Evolutionary conservation across 2,797 vertebrate genomes (phyloP).

Genomic region (Merluccius polli): DNA sequence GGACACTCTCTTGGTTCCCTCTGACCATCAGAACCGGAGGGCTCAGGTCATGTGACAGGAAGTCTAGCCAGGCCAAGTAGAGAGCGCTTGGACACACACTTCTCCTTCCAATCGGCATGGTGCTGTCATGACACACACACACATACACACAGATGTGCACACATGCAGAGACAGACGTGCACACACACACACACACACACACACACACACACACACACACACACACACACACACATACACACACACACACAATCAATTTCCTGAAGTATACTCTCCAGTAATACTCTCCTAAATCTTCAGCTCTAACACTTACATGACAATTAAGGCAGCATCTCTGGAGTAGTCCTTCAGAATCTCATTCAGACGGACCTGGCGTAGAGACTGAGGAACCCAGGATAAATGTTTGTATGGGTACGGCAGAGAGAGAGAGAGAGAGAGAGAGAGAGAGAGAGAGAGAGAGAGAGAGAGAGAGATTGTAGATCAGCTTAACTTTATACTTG

Average conservation of each 20-base stretch:
- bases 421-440: no score
- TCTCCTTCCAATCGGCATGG: constrained; percentile 85
- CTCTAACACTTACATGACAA: constrained; percentile 82
- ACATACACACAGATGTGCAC: no score
- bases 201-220: no score
- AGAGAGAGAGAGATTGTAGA: neutral
- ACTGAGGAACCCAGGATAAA: constrained; percentile 65
- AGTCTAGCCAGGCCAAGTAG: constrained; percentile 95
- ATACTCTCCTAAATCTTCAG: neutral
- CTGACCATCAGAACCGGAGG: constrained; percentile 88
- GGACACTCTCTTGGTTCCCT: constrained; percentile 94
- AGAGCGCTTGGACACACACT: constrained; percentile 84
- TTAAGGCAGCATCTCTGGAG: constrained; percentile 85
- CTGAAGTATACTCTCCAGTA: neutral
- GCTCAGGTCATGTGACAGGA: constrained; percentile 84
- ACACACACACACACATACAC: no score
- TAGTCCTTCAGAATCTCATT: constrained; percentile 90
- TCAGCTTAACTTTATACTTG: neutral
- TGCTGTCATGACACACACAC: constrained; percentile 69
- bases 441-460: no score
- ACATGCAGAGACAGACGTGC: no score
- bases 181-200: no score
- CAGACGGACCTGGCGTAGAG: constrained; percentile 86
- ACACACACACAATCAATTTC: no score
- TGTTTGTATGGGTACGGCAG: neutral